Percentiles rank a stretch among this genome's conserved stretches.
Conservation (phyloP, 1,140 invertebrate genomes). For the Cylas formicarius region DNA sequence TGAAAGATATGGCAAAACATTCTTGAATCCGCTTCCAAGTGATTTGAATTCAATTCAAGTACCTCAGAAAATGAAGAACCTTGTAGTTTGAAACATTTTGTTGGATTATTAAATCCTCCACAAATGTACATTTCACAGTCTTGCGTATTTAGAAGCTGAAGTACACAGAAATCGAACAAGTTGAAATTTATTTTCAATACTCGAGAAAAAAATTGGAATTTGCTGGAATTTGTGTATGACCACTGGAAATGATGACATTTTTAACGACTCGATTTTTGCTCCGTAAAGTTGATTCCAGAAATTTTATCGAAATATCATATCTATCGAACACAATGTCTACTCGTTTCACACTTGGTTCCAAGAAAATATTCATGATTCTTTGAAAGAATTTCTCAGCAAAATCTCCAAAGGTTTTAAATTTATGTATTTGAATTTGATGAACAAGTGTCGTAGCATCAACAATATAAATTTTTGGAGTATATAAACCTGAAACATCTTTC, state of each 20-base stretch:
- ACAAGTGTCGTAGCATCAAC: slow-evolving; percentile 17
- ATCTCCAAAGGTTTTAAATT: slow-evolving; percentile 23
- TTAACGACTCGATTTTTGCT: slow-evolving; percentile 22
- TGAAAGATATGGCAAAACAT: slow-evolving; percentile 6
- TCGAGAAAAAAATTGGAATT: slow-evolving; percentile 21
- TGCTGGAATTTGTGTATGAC: slow-evolving; percentile 16
- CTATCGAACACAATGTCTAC: slow-evolving; percentile 24
- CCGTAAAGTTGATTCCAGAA: slow-evolving; percentile 18
- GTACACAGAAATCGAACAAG: slow-evolving; percentile 16
- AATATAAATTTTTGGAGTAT: slow-evolving; percentile 17
- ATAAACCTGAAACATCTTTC: slow-evolving; percentile 17
- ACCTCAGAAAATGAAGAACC: slow-evolving; percentile 17
- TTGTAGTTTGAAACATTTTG: slow-evolving; percentile 19
- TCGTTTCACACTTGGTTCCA: slow-evolving; percentile 15
- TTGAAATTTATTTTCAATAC: slow-evolving; percentile 20
- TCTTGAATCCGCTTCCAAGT: slow-evolving; percentile 11
- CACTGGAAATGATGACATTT: slow-evolving; percentile 21
- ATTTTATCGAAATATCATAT: slow-evolving; percentile 24
- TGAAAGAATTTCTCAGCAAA: slow-evolving; percentile 23
- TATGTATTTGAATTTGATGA: slow-evolving; percentile 20
- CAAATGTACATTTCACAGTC: slow-evolving; percentile 16
- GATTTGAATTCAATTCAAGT: slow-evolving; percentile 20
- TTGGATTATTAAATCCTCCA: slow-evolving; percentile 16
- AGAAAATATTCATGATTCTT: slow-evolving; percentile 21
- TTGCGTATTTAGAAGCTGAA: slow-evolving; percentile 16